Evolutionary conservation across 2,113 vertebrate genomes (phyloP).

Genomic region (Numenius arquata): DNA sequence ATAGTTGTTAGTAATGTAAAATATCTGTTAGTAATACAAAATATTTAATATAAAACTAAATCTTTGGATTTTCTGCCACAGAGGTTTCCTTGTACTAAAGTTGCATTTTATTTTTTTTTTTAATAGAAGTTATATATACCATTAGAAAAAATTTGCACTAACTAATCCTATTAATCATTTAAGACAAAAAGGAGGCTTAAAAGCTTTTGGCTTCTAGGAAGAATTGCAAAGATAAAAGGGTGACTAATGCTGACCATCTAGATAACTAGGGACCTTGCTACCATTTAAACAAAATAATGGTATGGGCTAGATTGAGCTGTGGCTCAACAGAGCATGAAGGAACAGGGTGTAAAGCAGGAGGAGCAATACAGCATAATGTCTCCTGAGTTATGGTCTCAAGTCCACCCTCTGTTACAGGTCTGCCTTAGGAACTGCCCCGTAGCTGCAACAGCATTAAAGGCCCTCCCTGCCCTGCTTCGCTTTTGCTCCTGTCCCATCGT

Average conservation of each 20-base stretch:
- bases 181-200: background rate
- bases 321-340: background rate
- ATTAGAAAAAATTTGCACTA: background rate
- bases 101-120: background rate
- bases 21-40: background rate
- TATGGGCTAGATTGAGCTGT: background rate
- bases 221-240: background rate
- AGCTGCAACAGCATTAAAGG: background rate
- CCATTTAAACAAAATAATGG: background rate
- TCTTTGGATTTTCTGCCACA: background rate
- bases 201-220: background rate
- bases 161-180: background rate
- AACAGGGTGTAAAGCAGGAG: background rate
- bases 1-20: background rate
- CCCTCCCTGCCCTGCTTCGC: constrained; percentile 34
- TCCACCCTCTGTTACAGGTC: background rate
- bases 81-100: background rate
- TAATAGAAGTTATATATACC: background rate
- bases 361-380: background rate
- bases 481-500: background rate
- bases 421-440: background rate
- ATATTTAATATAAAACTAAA: background rate
- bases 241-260: background rate
- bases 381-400: background rate
- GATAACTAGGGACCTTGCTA: background rate